Percentiles rank a stretch among this genome's conserved stretches.
Evolutionary conservation across 2,888 invertebrate species (phyloP).

Genomic region (Cheiracanthium punctorium): DNA sequence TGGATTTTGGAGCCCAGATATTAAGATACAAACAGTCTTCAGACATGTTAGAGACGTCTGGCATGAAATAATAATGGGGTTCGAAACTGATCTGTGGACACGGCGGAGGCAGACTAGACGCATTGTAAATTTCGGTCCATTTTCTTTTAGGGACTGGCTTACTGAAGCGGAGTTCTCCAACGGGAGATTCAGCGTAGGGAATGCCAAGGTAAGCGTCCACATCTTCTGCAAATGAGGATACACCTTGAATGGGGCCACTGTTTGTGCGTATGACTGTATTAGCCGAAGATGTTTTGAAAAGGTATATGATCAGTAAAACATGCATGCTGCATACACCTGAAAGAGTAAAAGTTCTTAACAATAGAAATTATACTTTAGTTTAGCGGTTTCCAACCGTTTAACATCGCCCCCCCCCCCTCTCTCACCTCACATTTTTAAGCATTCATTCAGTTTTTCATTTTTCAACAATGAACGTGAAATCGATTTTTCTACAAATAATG

Average conservation of each 20-base stretch:
- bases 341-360: no score
- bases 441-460: no score
- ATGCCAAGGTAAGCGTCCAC: slow-evolving; percentile 75
- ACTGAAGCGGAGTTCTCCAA: slow-evolving; percentile 73
- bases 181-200: slow-evolving; percentile 76
- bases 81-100: slow-evolving; percentile 19
- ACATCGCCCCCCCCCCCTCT: no score
- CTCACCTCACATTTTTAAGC: no score
- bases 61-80: background rate
- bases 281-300: background rate
- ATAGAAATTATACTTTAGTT: no score
- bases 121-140: slow-evolving; percentile 27
- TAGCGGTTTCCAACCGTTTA: no score
- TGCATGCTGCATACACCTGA: no score
- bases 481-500: no score
- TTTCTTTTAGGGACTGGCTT: slow-evolving; percentile 28
- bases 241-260: slow-evolving; percentile 41
- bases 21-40: slow-evolving; percentile 70
- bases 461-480: no score
- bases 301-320: background rate
- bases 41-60: slow-evolving; percentile 17
- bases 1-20: slow-evolving; percentile 57
- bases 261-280: slow-evolving; percentile 31
- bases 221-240: background rate
- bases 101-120: background rate